phyloP scores from a whole-genome alignment of 2,888 invertebrate species.

The Muschampia plurimacula region DNA sequence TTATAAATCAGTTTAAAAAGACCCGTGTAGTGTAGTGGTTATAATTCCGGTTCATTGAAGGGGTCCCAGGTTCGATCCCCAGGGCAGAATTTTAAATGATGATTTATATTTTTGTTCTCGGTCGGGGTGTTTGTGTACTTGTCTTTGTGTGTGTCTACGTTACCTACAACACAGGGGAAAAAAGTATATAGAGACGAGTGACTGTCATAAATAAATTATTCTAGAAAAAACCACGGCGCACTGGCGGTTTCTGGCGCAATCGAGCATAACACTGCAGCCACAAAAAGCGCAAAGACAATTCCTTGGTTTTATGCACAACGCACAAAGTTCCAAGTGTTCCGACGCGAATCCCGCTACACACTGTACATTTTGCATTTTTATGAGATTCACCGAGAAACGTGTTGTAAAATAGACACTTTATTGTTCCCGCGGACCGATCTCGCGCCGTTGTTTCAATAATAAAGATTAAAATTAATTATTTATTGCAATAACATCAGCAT shows the following conservation, averaged over 20 bases:
- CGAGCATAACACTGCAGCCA: conserved; percentile 64
- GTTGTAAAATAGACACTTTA: conserved; percentile 77
- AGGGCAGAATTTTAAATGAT: too few species aligned
- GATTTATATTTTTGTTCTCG: too few species aligned
- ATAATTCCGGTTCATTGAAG: too few species aligned
- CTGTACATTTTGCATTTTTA: conserved; percentile 67
- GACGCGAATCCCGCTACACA: conserved; percentile 69
- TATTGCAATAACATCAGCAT: conserved; percentile 67
- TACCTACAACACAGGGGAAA: too few species aligned
- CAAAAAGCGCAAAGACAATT: conserved; percentile 56
- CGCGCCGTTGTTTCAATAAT: conserved; percentile 78
- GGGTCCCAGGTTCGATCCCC: too few species aligned
- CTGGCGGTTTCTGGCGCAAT: conserved; percentile 59
- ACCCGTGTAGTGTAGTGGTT: too few species aligned
- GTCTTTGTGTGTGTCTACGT: too few species aligned
- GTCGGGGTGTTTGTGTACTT: too few species aligned
- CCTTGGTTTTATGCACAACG: conserved; percentile 20
- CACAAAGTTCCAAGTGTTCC: conserved; percentile 37
- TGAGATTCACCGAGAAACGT: conserved; percentile 65
- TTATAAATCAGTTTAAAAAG: too few species aligned
- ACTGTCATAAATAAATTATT: not conserved
- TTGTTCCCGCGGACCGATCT: conserved; percentile 63
- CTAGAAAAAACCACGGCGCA: conserved; percentile 19
- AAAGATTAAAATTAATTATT: conserved; percentile 80
- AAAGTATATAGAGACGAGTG: not conserved